Evolutionary conservation across 35 echinoderm and acorn worm genomes (phyloP), one percentile per base, ranked within the genome.

Genomic region (Acanthaster planci): DNA sequence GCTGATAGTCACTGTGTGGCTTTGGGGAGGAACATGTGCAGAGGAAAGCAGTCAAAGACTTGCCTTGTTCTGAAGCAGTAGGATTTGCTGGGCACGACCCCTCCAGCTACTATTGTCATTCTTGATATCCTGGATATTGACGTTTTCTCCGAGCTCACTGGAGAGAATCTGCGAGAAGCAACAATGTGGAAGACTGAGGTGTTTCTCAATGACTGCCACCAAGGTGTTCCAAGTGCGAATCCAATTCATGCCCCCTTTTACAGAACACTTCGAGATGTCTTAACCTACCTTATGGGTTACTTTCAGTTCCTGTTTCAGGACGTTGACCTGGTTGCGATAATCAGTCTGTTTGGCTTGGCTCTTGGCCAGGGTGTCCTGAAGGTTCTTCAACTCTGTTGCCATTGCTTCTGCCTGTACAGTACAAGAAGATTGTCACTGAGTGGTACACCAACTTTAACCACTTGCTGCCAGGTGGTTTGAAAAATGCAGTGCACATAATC

Each of bases 271-370:
- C n/a, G n/a, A n/a, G n/a, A n/a, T n/a, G n/a, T n/a, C n/a, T n/a
- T n/a, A n/a, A n/a, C n/a, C 27, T 59, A 90, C 91, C 68, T 91
- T 98, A 52, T 94, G 88, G 29, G 85, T 89, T 18, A 98, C 32
- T 51, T 98, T 98, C 32, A 98, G 72, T 47, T 98, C 95, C 47
- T 98, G 95, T 76, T 98, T 98, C 1, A 94, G 89, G 19, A 67
- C 80, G 77, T 79, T 80, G 27, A 85, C 86, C 67, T 98, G 95
- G 27, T 85, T 93, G 18, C 95, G 51, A 78, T 75, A 91, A 52
- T 98, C 95, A 2, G 80, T 80, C 76, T 94, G 89, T 39, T 92
- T 90, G 29, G 88, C 77, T 17, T 84, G 93, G 39, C 88, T 85
- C 34, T 98, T 88, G 56, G 52, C 77, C 19, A 98, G 77, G 40